phyloP scores from a whole-genome alignment of 2,888 invertebrate species.

The Agrotis segetum region DNA sequence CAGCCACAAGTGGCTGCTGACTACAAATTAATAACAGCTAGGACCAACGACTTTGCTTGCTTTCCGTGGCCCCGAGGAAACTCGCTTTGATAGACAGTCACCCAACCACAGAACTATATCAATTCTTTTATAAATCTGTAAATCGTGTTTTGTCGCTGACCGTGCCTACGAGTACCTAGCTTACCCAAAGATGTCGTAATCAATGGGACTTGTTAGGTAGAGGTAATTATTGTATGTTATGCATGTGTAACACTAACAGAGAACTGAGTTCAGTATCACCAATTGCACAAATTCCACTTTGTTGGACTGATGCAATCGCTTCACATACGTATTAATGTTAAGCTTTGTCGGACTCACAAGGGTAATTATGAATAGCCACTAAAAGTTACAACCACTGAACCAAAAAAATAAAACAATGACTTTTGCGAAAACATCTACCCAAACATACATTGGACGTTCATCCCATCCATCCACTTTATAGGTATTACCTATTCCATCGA shows the following conservation, averaged over 20 bases:
- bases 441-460: neutral
- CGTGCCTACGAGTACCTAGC: neutral
- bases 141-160: neutral
- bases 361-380: neutral
- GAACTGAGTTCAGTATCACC: neutral
- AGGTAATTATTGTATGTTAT: too few relatives aligned
- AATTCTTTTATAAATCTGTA: too few relatives aligned
- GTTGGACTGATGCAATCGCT: neutral
- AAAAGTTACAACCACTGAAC: neutral
- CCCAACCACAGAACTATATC: too few relatives aligned
- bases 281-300: conserved; percentile 11
- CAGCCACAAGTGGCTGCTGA: too few relatives aligned
- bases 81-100: too few relatives aligned
- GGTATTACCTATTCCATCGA: too few relatives aligned
- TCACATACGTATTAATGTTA: neutral
- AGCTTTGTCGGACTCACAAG: neutral
- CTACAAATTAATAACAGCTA: too few relatives aligned
- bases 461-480: neutral
- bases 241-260: neutral
- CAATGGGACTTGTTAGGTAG: neutral
- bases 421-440: neutral
- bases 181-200: neutral
- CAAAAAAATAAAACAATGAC: neutral
- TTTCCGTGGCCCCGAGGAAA: too few relatives aligned
- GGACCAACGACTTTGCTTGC: too few relatives aligned